phyloP scores from a whole-genome alignment of 2,888 invertebrate species.

The Nesidiocoris tenuis region DNA sequence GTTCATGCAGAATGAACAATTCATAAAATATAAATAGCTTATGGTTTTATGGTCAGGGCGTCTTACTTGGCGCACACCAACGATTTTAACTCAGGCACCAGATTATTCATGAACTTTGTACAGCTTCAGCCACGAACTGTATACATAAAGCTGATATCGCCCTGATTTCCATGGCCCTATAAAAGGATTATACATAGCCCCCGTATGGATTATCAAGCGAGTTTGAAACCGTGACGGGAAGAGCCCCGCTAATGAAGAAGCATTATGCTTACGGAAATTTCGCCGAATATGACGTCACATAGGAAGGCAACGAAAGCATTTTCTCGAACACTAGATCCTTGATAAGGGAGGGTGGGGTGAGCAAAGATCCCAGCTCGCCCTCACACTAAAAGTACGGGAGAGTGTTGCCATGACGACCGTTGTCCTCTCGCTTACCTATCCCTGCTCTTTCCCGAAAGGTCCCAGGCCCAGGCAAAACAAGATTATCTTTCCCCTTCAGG shows the following conservation, averaged over 20 bases:
- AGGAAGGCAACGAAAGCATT: not conserved
- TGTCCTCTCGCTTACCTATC: not conserved
- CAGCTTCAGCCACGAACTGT: too few relatives aligned
- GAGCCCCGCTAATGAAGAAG: slow-evolving; percentile 35
- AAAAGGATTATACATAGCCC: too few relatives aligned
- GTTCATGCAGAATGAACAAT: too few relatives aligned
- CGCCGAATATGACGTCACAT: not conserved
- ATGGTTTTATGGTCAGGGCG: too few relatives aligned
- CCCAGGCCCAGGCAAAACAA: slow-evolving; percentile 29
- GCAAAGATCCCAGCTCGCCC: not conserved
- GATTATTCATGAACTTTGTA: too few relatives aligned
- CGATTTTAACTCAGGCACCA: too few relatives aligned
- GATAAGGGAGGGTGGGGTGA: too few relatives aligned
- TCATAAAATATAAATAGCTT: too few relatives aligned
- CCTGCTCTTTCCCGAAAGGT: slow-evolving; percentile 8
- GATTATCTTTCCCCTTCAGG: slow-evolving; percentile 31
- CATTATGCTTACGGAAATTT: slow-evolving; percentile 37
- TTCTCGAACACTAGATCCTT: not conserved
- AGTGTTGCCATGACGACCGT: slow-evolving; percentile 17
- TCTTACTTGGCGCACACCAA: too few relatives aligned
- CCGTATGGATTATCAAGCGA: too few relatives aligned
- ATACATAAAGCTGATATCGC: too few relatives aligned
- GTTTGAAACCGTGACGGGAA: slow-evolving; percentile 6
- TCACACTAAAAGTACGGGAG: not conserved
- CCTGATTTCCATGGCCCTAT: too few relatives aligned